Conservation (phyloP, 2,113 vertebrate genomes). For the Dendropsophus ebraccatus region DNA sequence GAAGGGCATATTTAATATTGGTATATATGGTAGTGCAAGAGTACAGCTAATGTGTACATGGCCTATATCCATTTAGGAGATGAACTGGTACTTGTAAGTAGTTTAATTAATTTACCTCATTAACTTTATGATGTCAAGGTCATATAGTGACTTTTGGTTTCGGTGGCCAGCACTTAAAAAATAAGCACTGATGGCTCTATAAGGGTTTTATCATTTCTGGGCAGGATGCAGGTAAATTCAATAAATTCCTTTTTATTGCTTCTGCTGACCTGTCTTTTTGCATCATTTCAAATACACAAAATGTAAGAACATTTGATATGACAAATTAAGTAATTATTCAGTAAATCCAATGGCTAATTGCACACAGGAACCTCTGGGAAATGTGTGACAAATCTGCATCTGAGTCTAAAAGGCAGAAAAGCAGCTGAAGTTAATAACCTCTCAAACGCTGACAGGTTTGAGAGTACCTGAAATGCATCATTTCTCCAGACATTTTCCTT, state of each 20-base stretch:
- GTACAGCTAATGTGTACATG: too few relatives aligned
- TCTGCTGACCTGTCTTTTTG: slow-evolving; percentile 74
- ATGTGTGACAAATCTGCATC: slow-evolving; percentile 78
- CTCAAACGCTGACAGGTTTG: slow-evolving; percentile 65
- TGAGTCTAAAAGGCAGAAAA: slow-evolving; percentile 76
- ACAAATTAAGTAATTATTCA: slow-evolving; percentile 90
- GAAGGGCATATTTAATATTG: too few relatives aligned
- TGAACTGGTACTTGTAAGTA: too few relatives aligned
- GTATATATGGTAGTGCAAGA: too few relatives aligned
- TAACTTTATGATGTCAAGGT: too few relatives aligned
- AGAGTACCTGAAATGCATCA: slow-evolving; percentile 66
- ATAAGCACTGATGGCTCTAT: too few relatives aligned
- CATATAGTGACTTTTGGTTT: too few relatives aligned
- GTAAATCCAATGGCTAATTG: slow-evolving; percentile 86
- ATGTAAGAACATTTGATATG: slow-evolving; percentile 83
- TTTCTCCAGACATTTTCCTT: slow-evolving; percentile 65
- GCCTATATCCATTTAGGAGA: too few relatives aligned
- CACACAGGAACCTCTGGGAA: slow-evolving; percentile 80
- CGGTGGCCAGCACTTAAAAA: too few relatives aligned
- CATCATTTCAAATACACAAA: slow-evolving; percentile 73
- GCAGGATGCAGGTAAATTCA: neutral
- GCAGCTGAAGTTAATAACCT: slow-evolving; percentile 72
- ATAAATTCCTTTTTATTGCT: slow-evolving; percentile 71
- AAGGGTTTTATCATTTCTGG: too few relatives aligned
- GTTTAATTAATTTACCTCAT: too few relatives aligned